A percentile compares a stretch with the other conserved stretches of the same genome.
Evolutionary conservation across 2,888 invertebrate species (phyloP).

Genomic region (Philonicus albiceps): DNA sequence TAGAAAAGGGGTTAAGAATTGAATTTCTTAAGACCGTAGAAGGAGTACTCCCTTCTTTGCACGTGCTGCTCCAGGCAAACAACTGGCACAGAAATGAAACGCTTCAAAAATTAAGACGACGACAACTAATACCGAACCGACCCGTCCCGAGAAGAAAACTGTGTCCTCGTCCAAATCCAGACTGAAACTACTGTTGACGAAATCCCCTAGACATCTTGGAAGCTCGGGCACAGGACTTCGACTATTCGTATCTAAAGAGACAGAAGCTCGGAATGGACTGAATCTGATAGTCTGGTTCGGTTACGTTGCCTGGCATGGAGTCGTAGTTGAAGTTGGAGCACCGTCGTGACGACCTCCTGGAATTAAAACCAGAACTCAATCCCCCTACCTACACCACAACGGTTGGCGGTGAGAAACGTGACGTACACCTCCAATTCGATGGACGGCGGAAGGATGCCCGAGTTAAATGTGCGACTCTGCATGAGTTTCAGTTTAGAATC

Average conservation of each 20-base stretch:
- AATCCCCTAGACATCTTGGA: not conserved
- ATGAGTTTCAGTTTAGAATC: not conserved
- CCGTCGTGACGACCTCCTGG: not conserved
- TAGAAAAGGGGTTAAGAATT: not conserved
- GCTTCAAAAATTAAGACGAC: not conserved
- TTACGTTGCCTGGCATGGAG: not conserved
- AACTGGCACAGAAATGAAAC: not conserved
- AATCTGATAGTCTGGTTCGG: conserved; percentile 1
- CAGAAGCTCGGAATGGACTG: conserved; percentile 10
- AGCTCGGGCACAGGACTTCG: not conserved
- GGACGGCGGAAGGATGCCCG: not conserved
- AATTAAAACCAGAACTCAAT: not conserved
- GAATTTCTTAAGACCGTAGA: not conserved
- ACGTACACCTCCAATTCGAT: not conserved
- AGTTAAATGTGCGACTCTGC: not conserved
- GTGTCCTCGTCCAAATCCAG: not conserved
- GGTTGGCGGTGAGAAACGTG: not conserved
- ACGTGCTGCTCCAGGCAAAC: not conserved
- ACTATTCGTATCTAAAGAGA: not conserved
- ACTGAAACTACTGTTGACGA: conserved; percentile 17
- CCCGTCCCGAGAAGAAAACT: not conserved
- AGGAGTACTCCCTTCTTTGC: not conserved
- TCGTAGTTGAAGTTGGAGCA: not conserved
- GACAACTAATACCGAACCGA: not conserved
- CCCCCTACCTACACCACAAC: not conserved